phyloP scores from a whole-genome alignment of 2,797 vertebrate genomes.

The Pterois miles region DNA sequence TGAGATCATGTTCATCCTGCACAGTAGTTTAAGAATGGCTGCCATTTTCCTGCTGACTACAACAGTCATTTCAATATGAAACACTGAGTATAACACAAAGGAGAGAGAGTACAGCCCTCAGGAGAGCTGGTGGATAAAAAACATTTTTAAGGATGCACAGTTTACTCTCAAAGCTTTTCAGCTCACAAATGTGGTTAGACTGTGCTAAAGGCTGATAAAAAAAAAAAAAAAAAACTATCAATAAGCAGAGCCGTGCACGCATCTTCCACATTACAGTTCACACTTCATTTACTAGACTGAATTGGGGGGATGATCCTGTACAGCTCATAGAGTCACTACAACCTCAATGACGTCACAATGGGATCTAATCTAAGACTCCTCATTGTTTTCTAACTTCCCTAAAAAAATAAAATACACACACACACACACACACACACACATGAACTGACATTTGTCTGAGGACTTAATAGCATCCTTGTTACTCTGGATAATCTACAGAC shows the following conservation, averaged over 20 bases:
- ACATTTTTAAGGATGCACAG: background rate
- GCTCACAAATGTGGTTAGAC: background rate
- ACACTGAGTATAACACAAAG: background rate
- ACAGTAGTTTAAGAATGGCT: background rate
- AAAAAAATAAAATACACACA: too few relatives aligned
- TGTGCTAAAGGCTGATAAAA: background rate
- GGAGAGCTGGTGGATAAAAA: constrained; percentile 15
- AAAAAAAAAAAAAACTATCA: background rate
- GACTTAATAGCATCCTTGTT: background rate
- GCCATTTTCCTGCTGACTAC: constrained; percentile 14
- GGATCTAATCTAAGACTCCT: background rate
- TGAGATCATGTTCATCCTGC: background rate
- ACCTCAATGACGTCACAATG: background rate
- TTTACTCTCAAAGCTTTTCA: constrained; percentile 3
- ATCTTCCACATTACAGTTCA: background rate
- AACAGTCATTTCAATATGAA: background rate
- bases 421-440: too few relatives aligned
- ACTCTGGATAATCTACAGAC: background rate
- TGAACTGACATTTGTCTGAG: background rate
- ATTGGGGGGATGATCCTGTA: background rate
- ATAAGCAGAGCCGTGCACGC: background rate
- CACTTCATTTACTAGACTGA: background rate
- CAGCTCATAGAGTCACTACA: background rate
- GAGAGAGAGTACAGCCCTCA: background rate
- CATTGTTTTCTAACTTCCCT: background rate